A percentile compares a stretch with the other conserved stretches of the same genome.
Conservation (phyloP, 2,113 vertebrate genomes). For the Morone chrysops region DNA sequence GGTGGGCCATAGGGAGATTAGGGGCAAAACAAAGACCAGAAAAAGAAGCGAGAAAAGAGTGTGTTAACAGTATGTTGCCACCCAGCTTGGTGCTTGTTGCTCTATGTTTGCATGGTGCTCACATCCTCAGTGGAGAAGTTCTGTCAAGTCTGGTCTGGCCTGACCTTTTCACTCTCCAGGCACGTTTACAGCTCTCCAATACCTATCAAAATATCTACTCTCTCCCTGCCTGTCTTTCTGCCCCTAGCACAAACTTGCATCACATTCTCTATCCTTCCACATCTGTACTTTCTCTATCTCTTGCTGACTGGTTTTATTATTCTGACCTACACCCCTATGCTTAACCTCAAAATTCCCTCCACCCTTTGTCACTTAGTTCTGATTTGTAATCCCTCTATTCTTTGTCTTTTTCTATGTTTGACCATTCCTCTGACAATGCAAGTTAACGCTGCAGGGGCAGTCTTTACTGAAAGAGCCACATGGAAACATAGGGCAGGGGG, state of each 20-base stretch:
- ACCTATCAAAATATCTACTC: conserved; percentile 66
- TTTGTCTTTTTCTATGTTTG: conserved; percentile 13
- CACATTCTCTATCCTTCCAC: conserved; percentile 29
- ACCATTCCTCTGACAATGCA: conserved; percentile 27
- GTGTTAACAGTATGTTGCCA: conserved; percentile 60
- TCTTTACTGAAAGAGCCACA: conserved; percentile 14
- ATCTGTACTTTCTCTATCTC: conserved; percentile 9
- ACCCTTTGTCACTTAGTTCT: conserved; percentile 25
- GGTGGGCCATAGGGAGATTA: conserved; percentile 7
- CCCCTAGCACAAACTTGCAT: conserved; percentile 37
- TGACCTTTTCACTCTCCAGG: conserved; percentile 79
- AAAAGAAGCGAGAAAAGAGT: conserved; percentile 12
- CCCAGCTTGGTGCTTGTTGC: conserved; percentile 43
- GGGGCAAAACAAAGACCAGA: conserved; percentile 30
- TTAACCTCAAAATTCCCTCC: conserved; percentile 46
- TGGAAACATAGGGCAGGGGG: conserved; percentile 28
- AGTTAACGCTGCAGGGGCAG: conserved; percentile 24
- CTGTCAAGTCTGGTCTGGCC: conserved; percentile 67
- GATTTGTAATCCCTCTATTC: conserved; percentile 51
- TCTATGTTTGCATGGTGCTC: conserved; percentile 75
- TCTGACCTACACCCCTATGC: conserved; percentile 37
- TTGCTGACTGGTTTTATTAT: conserved; percentile 30
- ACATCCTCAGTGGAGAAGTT: conserved; percentile 69
- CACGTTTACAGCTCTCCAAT: conserved; percentile 72
- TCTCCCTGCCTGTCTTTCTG: conserved; percentile 34